Base-by-base conservation (phyloP, 2,113 vertebrate genomes). In the Synchiropus splendidus region DNA sequence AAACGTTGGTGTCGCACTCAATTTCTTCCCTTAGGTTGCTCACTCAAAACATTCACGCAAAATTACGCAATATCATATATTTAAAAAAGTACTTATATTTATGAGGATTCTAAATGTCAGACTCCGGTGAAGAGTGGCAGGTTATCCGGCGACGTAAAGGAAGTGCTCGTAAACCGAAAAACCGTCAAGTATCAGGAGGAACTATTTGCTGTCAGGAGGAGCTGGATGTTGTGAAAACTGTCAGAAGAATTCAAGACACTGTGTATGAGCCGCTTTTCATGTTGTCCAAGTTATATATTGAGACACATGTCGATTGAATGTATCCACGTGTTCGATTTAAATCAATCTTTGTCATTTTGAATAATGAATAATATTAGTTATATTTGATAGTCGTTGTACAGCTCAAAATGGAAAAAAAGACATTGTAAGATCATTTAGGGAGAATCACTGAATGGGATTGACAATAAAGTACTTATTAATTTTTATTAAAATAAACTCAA, bases 111-210 rank as follows among this genome's bases (percentile, higher is more conserved):
- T 5, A 44, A 3, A 85, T 83, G 83, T 54, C 74, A 6, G 75
- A 64, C 16, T 40, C 9, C 2, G 49, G 42, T 6, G 64, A 48
- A 2, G 73, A 77, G 42, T 88, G 85, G 85, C 80, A 81, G 61
- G 51, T 71, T 2, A 80, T 73, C 18, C 62, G 74, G 18, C 45
- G 80, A 18, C 60, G 80, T n/a, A 85, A 76, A 68, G 71, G 78
- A 9, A 51, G 61, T 13, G 35, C 63, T 2, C 55, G 42, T 43
- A 72, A 21, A 41, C 45, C 36, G 9, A 73, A 75, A 37, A 11
- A 11, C 5, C 6, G 3, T 6, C 54, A 38, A 11, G 13, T 38
- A 18, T n/a, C 30, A 27, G 17, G 18, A 16, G 3, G 10, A 6
- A 36, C 48, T 31, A 1, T 34, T 13, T 17, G 45, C 16, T 31